Evolutionary conservation across 2,797 vertebrate species (phyloP), one percentile per base, ranked within the genome.

Genomic region (Varecia variegata): DNA sequence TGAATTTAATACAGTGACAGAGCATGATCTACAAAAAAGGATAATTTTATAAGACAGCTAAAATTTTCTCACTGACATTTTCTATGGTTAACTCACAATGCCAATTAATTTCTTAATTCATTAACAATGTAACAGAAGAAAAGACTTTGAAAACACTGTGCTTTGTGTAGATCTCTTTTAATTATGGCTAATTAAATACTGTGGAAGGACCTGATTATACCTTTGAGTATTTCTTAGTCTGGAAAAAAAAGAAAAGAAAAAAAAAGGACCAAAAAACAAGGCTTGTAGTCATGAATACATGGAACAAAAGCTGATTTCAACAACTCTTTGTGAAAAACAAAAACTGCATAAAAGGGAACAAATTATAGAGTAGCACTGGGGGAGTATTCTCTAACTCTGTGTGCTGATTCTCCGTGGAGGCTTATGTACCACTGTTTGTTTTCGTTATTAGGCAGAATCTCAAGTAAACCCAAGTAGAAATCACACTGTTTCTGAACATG

Each of bases 71-170:
- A 92, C 93, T 98, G 98, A 98, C 98, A 98, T 98, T 98, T 98
- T 94, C 96, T 96, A 96, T 98, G 98, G 96, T 98, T 98, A 97
- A 97, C 97, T 98, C 97, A 98, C 97, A 98, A 97, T 98, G 97
- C 97, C 98, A 98, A 98, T 98, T 98, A 98, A 98, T 98, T 98
- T 98, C 97, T 98, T 98, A 98, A 98, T 98, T 98, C 98, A 98
- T 98, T 98, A 98, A 92, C 98, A 98, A 95, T 94, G 96, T 98
- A 98, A 98, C 98, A 98, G 97, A 98, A 98, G 98, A 98, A 98
- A 35, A 98, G 97, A 88, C 98, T 98, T 98, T 98, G 98, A 98
- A 98, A 98, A 98, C 97, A 98, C 97, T 80, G 93, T 88, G 96
- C 97, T 98, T 98, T 98, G 96, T 98, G 97, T 98, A 97, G 97